Percentiles rank a stretch among this genome's conserved stretches.
phyloP scores from a whole-genome alignment of 2,113 vertebrate species.

The Perca fluviatilis region DNA sequence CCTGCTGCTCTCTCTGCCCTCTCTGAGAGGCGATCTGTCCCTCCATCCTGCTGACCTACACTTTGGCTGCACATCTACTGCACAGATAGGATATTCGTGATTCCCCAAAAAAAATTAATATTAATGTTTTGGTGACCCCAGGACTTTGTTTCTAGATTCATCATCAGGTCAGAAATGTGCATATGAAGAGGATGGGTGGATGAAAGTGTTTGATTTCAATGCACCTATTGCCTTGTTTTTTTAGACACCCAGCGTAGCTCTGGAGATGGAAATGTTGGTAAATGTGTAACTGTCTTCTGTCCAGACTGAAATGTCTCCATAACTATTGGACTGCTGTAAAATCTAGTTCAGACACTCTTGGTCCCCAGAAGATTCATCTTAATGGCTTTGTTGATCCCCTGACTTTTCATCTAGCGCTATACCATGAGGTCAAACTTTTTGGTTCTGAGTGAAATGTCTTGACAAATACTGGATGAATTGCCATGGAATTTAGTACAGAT shows the following conservation, averaged over 20 bases:
- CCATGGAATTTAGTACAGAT: no score
- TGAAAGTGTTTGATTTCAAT: neutral
- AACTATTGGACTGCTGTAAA: neutral
- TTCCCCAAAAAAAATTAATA: neutral
- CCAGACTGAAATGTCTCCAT: neutral
- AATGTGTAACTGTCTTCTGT: no score
- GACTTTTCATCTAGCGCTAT: no score
- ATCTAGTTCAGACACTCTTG: neutral
- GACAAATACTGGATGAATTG: no score
- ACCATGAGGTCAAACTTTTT: no score
- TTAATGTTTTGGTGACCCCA: neutral
- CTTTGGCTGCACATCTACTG: neutral
- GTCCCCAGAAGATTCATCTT: neutral
- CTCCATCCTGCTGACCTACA: slow-evolving; percentile 18
- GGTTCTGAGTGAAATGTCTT: no score
- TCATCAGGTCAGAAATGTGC: neutral
- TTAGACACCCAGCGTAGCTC: neutral
- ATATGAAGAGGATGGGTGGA: neutral
- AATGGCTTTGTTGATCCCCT: neutral
- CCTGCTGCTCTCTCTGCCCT: slow-evolving; percentile 17
- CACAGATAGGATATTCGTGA: neutral
- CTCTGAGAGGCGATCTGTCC: slow-evolving; percentile 1
- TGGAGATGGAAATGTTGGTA: no score
- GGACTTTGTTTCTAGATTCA: neutral
- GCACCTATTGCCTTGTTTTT: neutral